Evolutionary conservation across 2,797 vertebrate species (phyloP).

Genomic region (Cheirogaleus major): DNA sequence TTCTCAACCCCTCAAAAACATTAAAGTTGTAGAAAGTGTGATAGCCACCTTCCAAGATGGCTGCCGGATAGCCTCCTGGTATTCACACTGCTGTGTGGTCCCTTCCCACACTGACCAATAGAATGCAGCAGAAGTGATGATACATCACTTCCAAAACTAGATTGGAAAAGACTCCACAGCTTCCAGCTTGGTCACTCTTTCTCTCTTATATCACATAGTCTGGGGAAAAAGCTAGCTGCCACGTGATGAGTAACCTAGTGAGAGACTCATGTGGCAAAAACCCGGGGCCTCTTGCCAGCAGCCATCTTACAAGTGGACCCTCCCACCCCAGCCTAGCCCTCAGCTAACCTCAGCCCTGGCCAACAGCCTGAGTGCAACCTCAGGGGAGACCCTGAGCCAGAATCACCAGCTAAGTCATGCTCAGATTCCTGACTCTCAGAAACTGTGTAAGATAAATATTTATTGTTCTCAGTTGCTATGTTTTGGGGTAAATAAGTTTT

Average conservation of each 20-base stretch:
- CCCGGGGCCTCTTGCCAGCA: background rate
- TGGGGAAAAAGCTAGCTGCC: background rate
- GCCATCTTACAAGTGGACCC: background rate
- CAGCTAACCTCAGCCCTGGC: background rate
- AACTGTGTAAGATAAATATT: background rate
- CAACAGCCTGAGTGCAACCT: background rate
- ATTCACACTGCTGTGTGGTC: background rate
- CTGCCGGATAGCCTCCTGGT: background rate
- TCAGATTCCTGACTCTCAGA: background rate
- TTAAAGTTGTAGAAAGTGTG: background rate
- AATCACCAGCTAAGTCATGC: background rate
- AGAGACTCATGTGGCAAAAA: background rate
- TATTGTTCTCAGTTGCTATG: background rate
- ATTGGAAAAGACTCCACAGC: background rate
- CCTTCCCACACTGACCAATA: background rate
- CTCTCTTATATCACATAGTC: background rate
- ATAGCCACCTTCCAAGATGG: background rate
- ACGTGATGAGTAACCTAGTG: background rate
- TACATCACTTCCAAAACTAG: background rate
- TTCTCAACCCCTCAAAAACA: background rate
- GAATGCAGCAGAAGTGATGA: background rate
- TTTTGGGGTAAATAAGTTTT: background rate
- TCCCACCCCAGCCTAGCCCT: background rate
- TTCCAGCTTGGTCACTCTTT: background rate
- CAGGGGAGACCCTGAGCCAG: background rate